phyloP scores from a whole-genome alignment of 2,113 vertebrate genomes.

The Pogonocichla stellata region DNA sequence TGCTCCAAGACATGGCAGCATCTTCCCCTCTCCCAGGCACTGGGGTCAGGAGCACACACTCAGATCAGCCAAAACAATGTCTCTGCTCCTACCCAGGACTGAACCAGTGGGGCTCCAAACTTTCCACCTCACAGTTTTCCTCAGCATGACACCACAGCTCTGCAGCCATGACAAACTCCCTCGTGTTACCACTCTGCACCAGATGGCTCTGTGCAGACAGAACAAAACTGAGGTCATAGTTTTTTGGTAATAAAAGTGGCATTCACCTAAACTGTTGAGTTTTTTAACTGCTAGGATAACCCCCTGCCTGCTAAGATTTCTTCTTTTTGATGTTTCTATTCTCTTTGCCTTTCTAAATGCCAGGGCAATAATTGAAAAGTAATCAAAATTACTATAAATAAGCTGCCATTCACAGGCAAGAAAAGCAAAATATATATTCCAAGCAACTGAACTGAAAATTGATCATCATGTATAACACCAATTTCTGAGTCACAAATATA shows the following conservation, averaged over 20 bases:
- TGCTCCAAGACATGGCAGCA: background rate
- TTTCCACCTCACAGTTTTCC: background rate
- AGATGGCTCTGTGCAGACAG: background rate
- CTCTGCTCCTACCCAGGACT: rapidly evolving
- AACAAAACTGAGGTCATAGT: background rate
- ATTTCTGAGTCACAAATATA: background rate
- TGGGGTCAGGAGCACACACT: background rate
- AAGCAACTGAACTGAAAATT: background rate
- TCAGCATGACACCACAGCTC: background rate
- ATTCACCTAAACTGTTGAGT: background rate
- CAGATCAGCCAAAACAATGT: background rate
- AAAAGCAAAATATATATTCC: background rate
- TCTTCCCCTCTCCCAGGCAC: background rate
- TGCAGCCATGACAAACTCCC: background rate
- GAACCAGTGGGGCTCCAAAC: background rate
- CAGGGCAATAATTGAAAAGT: background rate
- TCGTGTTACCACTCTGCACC: rapidly evolving
- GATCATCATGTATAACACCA: background rate
- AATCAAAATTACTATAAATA: background rate
- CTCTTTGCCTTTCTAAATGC: background rate
- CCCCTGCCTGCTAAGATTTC: background rate
- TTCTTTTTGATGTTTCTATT: background rate
- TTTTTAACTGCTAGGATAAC: background rate
- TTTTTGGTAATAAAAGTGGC: background rate
- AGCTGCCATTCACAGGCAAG: background rate